phyloP scores from a whole-genome alignment of 2,888 invertebrate genomes.

The Hymenopus coronatus region DNA sequence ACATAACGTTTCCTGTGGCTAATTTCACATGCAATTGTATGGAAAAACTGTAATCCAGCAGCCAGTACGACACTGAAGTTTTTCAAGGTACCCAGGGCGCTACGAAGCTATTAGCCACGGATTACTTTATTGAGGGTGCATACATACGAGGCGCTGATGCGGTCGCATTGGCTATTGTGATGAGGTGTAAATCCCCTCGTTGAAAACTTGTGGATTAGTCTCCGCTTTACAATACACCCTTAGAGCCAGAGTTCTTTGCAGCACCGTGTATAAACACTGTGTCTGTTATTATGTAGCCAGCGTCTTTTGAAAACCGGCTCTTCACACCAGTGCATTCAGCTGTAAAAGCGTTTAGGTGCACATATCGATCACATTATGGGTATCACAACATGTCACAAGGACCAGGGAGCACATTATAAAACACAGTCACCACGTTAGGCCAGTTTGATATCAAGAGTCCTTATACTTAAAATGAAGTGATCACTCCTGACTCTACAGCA shows the following conservation, averaged over 20 bases:
- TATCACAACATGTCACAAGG: neutral
- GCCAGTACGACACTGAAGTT: neutral
- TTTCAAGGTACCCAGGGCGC: neutral
- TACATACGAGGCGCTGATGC: conserved; percentile 1
- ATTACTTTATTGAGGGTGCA: conserved; percentile 17
- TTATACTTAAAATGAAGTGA: neutral
- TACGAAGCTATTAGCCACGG: conserved; percentile 9
- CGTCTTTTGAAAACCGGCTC: neutral
- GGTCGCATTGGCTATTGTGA: conserved; percentile 4
- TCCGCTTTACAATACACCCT: neutral
- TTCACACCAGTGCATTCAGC: neutral
- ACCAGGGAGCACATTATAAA: neutral
- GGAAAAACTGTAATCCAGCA: too few relatives aligned
- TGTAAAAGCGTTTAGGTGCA: neutral
- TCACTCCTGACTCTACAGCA: neutral
- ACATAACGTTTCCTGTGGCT: too few relatives aligned
- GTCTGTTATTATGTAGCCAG: neutral
- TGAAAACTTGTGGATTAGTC: conserved; percentile 15
- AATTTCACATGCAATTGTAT: too few relatives aligned
- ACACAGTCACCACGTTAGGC: neutral
- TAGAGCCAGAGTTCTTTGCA: neutral
- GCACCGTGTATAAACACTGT: neutral
- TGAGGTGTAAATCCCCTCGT: conserved; percentile 18
- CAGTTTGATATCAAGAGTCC: neutral
- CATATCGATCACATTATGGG: neutral